phyloP scores from a whole-genome alignment of 2,888 invertebrate species.

The Sericinus montela region DNA sequence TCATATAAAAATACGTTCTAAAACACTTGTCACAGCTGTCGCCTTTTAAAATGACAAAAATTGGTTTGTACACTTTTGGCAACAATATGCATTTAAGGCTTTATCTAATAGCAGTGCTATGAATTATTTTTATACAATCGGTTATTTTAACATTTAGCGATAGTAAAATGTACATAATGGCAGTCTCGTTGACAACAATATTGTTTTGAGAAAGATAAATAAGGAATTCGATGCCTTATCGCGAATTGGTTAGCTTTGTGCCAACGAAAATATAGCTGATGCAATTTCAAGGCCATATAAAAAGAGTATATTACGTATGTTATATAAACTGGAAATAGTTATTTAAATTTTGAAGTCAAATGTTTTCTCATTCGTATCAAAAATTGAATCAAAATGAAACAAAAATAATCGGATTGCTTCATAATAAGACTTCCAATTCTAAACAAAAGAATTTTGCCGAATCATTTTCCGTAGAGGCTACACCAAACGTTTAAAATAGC shows the following conservation, averaged over 20 bases:
- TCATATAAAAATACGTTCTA: no score
- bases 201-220: slow-evolving; percentile 20
- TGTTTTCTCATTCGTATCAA: no score
- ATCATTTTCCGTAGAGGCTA: slow-evolving; percentile 12
- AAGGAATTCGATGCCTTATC: slow-evolving; percentile 50
- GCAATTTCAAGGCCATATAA: slow-evolving; percentile 57
- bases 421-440: background rate
- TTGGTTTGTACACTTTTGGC: no score
- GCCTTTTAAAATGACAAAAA: no score
- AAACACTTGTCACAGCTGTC: no score
- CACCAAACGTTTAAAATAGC: slow-evolving; percentile 21
- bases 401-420: background rate
- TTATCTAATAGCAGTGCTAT: no score
- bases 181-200: no score
- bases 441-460: slow-evolving; percentile 10
- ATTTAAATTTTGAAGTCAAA: no score
- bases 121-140: no score
- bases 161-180: no score
- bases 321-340: slow-evolving; percentile 26
- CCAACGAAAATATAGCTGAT: slow-evolving; percentile 48
- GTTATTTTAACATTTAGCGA: no score
- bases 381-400: background rate
- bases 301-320: slow-evolving; percentile 35
- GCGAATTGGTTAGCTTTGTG: slow-evolving; percentile 54
- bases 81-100: no score